Percentiles rank a stretch among this genome's conserved stretches.
Evolutionary conservation across 1,140 invertebrate species (phyloP).

Genomic region (Zaprionus capensis): DNA sequence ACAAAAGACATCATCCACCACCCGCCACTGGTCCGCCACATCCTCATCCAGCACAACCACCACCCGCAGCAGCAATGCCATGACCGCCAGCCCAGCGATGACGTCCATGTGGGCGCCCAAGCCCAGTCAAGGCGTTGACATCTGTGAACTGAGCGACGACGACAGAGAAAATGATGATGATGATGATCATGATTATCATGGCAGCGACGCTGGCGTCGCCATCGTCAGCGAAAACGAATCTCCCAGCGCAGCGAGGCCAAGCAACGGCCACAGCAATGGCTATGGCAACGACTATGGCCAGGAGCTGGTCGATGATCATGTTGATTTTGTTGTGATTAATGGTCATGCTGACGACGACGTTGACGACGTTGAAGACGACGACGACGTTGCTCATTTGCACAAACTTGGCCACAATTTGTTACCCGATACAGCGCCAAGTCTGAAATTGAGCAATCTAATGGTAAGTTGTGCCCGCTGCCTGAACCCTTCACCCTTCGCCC

Average conservation of each 20-base stretch:
- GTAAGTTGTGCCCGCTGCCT: constrained; percentile 64
- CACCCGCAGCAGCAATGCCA: constrained; percentile 27
- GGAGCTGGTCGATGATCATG: constrained; percentile 77
- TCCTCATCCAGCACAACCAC: constrained; percentile 70
- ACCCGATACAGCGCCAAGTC: constrained; percentile 80
- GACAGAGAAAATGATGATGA: constrained; percentile 28
- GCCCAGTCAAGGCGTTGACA: constrained; percentile 66
- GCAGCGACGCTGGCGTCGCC: constrained; percentile 61
- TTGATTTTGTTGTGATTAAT: constrained; percentile 81
- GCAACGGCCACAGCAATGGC: neutral
- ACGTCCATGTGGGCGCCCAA: constrained; percentile 33
- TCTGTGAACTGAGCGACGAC: constrained; percentile 70
- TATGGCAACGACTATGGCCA: constrained; percentile 41
- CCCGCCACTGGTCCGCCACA: constrained; percentile 82
- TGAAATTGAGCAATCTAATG: constrained; percentile 84
- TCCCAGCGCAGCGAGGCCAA: constrained; percentile 26
- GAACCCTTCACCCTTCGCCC: neutral
- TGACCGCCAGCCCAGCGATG: constrained; percentile 26
- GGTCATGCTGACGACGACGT: constrained; percentile 43
- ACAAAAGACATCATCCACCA: constrained; percentile 84
- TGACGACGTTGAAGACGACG: constrained; percentile 43
- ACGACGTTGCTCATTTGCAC: constrained; percentile 59
- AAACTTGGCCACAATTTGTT: constrained; percentile 76
- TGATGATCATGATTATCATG: constrained; percentile 35
- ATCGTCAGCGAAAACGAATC: constrained; percentile 22